phyloP scores from a whole-genome alignment of 2,113 vertebrate genomes.

The Pterocles orientalis region DNA sequence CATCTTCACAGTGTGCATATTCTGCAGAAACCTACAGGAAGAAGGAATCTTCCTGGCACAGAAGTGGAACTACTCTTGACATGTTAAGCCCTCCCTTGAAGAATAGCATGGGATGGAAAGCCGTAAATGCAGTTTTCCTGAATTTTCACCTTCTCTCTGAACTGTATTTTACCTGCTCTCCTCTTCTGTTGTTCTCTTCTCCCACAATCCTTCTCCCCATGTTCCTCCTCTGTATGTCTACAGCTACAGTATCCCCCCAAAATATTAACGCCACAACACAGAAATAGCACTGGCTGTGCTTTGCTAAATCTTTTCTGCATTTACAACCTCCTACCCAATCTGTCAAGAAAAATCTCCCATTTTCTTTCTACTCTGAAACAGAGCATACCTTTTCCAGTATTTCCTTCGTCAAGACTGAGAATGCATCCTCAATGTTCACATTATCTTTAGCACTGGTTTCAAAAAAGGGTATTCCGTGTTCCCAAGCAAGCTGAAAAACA shows the following conservation, averaged over 20 bases:
- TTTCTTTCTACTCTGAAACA: not conserved
- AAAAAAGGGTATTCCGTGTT: conserved; percentile 76
- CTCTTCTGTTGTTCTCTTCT: not conserved
- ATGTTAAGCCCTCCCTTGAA: not conserved
- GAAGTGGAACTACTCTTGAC: not conserved
- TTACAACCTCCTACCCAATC: not conserved
- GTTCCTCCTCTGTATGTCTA: not conserved
- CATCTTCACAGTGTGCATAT: not conserved
- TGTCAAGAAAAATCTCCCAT: not conserved
- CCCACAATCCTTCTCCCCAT: not conserved
- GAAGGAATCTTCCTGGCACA: not conserved
- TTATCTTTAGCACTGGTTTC: conserved; percentile 79
- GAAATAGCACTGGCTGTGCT: not conserved
- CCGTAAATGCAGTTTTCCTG: not conserved
- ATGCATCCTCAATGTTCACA: conserved; percentile 76
- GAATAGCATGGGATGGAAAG: not conserved
- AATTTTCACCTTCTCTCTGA: not conserved
- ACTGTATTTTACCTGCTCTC: not conserved
- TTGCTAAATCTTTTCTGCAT: not conserved
- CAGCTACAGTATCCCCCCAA: not conserved
- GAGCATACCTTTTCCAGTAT: conserved; percentile 75
- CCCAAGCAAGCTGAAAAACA: conserved; percentile 77
- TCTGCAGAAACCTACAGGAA: not conserved
- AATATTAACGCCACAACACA: not conserved
- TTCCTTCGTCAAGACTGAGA: conserved; percentile 64